Conservation (phyloP, 2,888 invertebrate genomes). For the Ornithoptera alexandrae region DNA sequence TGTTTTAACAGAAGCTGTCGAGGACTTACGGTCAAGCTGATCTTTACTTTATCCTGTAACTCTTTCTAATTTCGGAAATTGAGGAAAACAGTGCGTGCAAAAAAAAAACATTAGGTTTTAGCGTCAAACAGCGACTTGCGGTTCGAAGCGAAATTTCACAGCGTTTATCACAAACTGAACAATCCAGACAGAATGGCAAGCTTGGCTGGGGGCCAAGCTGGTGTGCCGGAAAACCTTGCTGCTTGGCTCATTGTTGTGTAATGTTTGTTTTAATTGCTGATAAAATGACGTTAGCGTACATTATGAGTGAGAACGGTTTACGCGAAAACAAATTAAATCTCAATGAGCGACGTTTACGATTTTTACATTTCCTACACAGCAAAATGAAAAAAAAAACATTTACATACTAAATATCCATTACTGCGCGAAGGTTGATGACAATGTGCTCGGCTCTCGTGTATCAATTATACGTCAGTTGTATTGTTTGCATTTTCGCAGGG, state of each 20-base stretch:
- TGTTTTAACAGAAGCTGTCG: neutral
- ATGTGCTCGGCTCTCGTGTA: neutral
- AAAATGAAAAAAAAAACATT: neutral
- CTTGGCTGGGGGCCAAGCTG: slow-evolving; percentile 55
- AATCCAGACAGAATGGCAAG: slow-evolving; percentile 48
- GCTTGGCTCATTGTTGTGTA: slow-evolving; percentile 42
- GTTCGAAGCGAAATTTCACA: slow-evolving; percentile 52
- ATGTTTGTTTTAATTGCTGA: slow-evolving; percentile 38
- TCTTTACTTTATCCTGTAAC: neutral
- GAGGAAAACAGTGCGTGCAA: neutral
- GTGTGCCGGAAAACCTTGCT: slow-evolving; percentile 55
- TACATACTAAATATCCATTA: neutral
- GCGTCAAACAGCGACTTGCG: slow-evolving; percentile 12
- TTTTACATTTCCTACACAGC: slow-evolving; percentile 7
- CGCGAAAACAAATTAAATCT: slow-evolving; percentile 18
- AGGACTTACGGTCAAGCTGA: neutral
- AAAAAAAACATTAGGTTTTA: neutral
- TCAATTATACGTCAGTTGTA: neutral
- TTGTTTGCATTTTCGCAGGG: slow-evolving; percentile 38
- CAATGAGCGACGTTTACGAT: slow-evolving; percentile 5
- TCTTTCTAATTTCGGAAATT: neutral
- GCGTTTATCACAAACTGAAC: slow-evolving; percentile 49
- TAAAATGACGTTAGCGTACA: slow-evolving; percentile 35
- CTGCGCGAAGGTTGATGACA: neutral
- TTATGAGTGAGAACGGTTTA: slow-evolving; percentile 25